phyloP scores from a whole-genome alignment of 2,888 invertebrate species.

The Idaea aversata region DNA sequence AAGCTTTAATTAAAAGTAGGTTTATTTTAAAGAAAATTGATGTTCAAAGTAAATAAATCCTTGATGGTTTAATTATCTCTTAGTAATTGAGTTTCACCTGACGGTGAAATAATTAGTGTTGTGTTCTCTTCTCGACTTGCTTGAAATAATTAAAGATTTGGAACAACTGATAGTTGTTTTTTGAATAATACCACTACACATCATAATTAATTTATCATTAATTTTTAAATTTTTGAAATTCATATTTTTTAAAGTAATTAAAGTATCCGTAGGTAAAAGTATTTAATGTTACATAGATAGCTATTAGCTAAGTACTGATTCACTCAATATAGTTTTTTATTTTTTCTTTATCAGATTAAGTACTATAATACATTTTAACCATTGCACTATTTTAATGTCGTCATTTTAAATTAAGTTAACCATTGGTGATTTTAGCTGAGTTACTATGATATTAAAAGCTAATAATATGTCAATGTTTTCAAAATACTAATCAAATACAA shows the following conservation, averaged over 20 bases:
- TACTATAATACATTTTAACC: too few species aligned
- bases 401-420: too few species aligned
- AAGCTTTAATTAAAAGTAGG: conserved; percentile 78
- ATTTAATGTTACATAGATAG: too few species aligned
- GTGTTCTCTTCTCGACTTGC: conserved; percentile 47
- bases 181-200: neutral
- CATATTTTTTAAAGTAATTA: neutral
- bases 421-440: too few species aligned
- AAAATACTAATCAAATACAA: too few species aligned
- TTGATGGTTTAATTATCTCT: conserved; percentile 77
- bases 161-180: conserved; percentile 30
- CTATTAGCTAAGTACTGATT: too few species aligned
- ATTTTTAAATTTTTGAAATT: neutral
- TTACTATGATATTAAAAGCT: too few species aligned
- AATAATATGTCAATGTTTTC: too few species aligned
- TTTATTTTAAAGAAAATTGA: conserved; percentile 78
- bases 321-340: too few species aligned
- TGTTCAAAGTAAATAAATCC: conserved; percentile 77
- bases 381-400: too few species aligned
- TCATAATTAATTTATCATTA: neutral
- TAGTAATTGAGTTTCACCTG: conserved; percentile 76
- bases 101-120: conserved; percentile 62
- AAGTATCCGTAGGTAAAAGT: too few species aligned
- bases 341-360: too few species aligned
- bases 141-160: conserved; percentile 48